Evolutionary conservation across 2,113 vertebrate genomes (phyloP).

Genomic region (Sterrhoptilus dennistouni): DNA sequence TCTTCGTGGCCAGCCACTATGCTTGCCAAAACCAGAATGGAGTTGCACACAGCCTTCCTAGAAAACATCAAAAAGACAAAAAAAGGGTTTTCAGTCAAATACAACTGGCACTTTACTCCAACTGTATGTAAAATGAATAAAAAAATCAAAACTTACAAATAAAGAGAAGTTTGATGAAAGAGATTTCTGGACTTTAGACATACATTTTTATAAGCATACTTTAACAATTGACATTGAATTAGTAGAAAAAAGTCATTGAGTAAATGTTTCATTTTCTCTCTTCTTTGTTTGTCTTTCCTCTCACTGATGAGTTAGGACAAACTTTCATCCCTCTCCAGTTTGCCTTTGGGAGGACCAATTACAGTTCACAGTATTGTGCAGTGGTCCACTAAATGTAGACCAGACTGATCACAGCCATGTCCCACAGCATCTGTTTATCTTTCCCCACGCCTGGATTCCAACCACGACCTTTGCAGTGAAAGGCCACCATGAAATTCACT

Average conservation of each 20-base stretch:
- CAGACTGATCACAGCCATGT: background rate
- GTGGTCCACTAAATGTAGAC: background rate
- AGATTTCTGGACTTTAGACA: background rate
- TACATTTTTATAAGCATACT: background rate
- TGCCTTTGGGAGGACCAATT: background rate
- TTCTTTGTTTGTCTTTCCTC: background rate
- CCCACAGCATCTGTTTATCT: background rate
- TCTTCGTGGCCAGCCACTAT: background rate
- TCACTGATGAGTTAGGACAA: background rate
- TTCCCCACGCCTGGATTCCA: background rate
- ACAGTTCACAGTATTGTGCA: background rate
- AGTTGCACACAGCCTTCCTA: slow-evolving; percentile 24
- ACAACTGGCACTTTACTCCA: background rate
- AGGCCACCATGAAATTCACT: background rate
- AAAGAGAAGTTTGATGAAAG: background rate
- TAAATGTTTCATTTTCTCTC: background rate
- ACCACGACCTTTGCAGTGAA: background rate
- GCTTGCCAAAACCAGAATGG: background rate
- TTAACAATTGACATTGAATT: background rate
- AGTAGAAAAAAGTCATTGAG: background rate
- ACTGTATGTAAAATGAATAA: background rate
- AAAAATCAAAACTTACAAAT: background rate
- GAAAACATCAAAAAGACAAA: slow-evolving; percentile 27
- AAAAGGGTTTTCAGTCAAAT: background rate
- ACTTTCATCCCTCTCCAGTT: background rate